Percentiles rank a stretch among this genome's conserved stretches.
Conservation (phyloP, 2,113 vertebrate genomes). For the Grus americana region DNA sequence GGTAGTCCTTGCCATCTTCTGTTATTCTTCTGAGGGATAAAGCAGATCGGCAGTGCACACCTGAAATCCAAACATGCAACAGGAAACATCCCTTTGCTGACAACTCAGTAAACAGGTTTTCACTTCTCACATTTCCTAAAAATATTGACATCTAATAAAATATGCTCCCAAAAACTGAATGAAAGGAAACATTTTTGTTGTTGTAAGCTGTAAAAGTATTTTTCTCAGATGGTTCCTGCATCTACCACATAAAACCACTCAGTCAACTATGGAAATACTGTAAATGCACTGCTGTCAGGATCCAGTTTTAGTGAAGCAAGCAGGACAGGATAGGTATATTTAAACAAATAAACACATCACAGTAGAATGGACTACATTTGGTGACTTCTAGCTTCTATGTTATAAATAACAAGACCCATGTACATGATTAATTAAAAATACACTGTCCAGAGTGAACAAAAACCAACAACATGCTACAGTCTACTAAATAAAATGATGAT, state of each 20-base stretch:
- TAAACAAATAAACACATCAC: neutral
- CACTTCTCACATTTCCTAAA: neutral
- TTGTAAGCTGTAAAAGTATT: neutral
- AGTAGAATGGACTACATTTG: neutral
- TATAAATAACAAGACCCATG: constrained; percentile 1
- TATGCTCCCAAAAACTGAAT: neutral
- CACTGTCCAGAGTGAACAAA: constrained; percentile 6
- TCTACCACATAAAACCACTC: neutral
- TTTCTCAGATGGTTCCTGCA: neutral
- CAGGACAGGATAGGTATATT: neutral
- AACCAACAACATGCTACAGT: constrained; percentile 38
- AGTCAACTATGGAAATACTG: neutral
- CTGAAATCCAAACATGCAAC: neutral
- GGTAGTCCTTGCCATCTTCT: neutral
- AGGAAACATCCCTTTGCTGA: neutral
- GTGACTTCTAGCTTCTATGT: neutral
- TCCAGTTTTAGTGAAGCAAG: neutral
- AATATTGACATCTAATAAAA: neutral
- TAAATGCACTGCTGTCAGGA: neutral
- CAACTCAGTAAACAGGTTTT: neutral
- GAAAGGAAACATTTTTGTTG: neutral
- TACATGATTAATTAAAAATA: constrained; percentile 59
- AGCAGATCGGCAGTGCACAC: neutral
- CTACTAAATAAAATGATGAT: constrained; percentile 57
- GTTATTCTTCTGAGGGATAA: neutral